These are phyloP conservation scores for Eublepharis macularius DNA, from an alignment of 2,113 vertebrate genomes.

Conservation along the genomic window DNA sequence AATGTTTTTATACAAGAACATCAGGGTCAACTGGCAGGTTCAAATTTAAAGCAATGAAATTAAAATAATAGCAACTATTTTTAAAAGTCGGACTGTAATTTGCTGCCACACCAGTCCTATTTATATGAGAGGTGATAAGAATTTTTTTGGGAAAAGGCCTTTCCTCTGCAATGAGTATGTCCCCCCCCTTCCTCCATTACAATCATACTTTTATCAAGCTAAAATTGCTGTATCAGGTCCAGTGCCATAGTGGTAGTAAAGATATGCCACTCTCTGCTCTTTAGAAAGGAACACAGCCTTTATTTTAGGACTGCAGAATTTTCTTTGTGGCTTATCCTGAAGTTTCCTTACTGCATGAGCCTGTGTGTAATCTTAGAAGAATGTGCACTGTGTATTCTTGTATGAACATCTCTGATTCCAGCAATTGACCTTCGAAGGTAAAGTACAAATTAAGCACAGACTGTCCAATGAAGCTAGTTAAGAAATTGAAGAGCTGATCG, in stretches of 20 bases:
- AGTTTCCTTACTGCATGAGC: neutral
- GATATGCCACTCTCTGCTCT: neutral
- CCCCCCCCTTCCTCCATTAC: too few species aligned
- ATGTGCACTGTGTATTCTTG: neutral
- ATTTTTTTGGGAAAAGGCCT: too few species aligned
- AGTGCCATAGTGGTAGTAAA: neutral
- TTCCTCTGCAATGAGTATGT: too few species aligned
- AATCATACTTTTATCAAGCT: too few species aligned
- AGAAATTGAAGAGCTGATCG: constrained; percentile 38
- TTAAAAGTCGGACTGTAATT: too few species aligned
- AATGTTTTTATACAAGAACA: too few species aligned
- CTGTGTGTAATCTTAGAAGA: neutral
- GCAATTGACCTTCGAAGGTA: neutral
- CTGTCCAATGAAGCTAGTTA: constrained; percentile 48
- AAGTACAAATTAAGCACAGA: constrained; percentile 51
- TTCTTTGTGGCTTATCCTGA: neutral
- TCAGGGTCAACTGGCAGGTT: too few species aligned
- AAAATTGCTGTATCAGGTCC: neutral
- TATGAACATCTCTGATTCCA: neutral
- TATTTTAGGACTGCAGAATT: neutral
- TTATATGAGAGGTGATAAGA: too few species aligned
- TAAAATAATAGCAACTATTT: too few species aligned
- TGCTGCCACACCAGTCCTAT: too few species aligned
- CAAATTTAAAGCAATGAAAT: too few species aligned
- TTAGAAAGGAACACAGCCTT: neutral